Base-by-base conservation (phyloP, 2,113 vertebrate species). In the Emydocephalus ijimae region DNA sequence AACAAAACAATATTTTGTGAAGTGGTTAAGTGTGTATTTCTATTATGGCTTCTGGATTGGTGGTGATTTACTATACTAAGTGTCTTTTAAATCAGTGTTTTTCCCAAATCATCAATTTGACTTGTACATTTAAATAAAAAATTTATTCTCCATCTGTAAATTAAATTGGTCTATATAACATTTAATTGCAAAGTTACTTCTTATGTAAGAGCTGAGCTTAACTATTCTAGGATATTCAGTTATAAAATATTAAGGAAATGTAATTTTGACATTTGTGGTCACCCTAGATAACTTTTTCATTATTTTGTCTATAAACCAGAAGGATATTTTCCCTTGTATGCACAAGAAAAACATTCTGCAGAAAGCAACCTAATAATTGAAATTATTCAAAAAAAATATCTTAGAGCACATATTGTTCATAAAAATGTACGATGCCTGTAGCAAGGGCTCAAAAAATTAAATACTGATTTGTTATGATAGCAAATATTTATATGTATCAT, bases 1-100 rank as follows among this genome's bases (percentile, higher is more conserved):
- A 94, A 9, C 86, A 92, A 91, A 81, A 29, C 26, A 87, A 81
- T 91, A 8, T 93, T 95, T 93, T 91, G 88, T 3, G 15, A 85
- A 90, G 48, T 91, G 85, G 93, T 91, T 94, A 87, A 96, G 39
- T 85, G 1, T 6, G 50, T 81, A 21, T 94, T 85, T 43, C 24
- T 94, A 92, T 48, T 52, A 0, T 89, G 86, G 91, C 4, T 90
- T 87, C 12, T 15, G 43, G 20, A 2, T 90, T 39, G 23, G 92
- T 93, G 23, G 1, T 11, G 56, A 61, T 74, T 0, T 0, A 11
- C 10, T 39, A 4, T 45, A 45, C 89, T 92, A 11, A 91, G 39
- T 0, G 88, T 54, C 93, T 3, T 69, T 12, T 1, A 55, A 91
- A 95, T 88, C 55, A 0, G 8, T 54, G 50, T 89, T 85, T 64